Evolutionary conservation across 1,140 invertebrate species (phyloP), one percentile per base, ranked within the genome.

Genomic region (Popillia japonica): DNA sequence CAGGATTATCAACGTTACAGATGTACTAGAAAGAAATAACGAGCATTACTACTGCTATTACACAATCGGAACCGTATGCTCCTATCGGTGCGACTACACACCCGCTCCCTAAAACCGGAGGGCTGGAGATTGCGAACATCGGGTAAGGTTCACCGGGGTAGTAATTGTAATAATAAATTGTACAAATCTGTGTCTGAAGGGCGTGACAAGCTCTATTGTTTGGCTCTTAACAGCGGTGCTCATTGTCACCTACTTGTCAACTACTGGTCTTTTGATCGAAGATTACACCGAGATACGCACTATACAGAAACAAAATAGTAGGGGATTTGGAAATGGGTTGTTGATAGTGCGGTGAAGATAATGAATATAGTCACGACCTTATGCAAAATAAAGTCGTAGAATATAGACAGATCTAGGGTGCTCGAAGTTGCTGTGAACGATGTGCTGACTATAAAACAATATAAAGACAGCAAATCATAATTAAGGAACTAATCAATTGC

Each of bases 1-100:
- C 72, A 74, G 72, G 72, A 74, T 74, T 74, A 74, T 44, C 72
- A 44, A 74, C 72, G 23, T 74, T 74, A 74, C 72, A 74, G 72
- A 40, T 74, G 72, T 42, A 74, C 72, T 44, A 7, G 40, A n/a
- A 44, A 44, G 72, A 34, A 68, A 17, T 17, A 17, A n/a, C 11
- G 17, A 55, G 48, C 48, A 55, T n/a, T 17, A 55, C 48, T 55
- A 55, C 48, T 14, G 48, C 48, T 17, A 55, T 55, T 55, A 17
- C 17, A n/a, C 48, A 55, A 55, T 68, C 7, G 61, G 22, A 10
- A 22, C 61, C 8, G 59, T 68, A 4, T 1, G 20, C 61, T 27
- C 9, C 20, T 23, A 27, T 14, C 44, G 0, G 6, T 34, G 8
- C 8, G 61, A 68, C 22, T 68, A 20, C 61, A n/a, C n/a, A 20